Conservation (phyloP, 2,888 invertebrate species). For the Chaetogeoica ovagalla region DNA sequence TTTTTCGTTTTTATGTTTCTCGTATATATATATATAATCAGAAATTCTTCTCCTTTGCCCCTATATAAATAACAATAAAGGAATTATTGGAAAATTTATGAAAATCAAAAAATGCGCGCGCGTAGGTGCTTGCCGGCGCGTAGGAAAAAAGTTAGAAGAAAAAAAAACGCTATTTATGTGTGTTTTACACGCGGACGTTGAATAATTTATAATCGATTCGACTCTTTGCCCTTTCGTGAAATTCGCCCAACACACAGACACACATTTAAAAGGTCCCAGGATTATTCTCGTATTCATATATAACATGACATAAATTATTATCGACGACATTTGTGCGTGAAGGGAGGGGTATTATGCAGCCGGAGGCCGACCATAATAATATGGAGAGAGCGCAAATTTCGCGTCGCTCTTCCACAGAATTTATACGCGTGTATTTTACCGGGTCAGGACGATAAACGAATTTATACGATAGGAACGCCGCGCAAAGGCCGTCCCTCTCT, state of each 20-base stretch:
- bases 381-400: conserved; percentile 11
- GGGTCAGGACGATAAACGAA: conserved; percentile 37
- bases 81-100: too few relatives aligned
- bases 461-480: conserved; percentile 4
- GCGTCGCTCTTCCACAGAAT: not conserved
- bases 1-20: too few relatives aligned
- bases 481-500: not conserved
- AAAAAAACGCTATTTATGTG: too few relatives aligned
- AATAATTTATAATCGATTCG: conserved; percentile 14
- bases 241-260: conserved; percentile 12
- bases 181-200: too few relatives aligned
- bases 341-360: too few relatives aligned
- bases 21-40: too few relatives aligned
- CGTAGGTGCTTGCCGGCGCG: too few relatives aligned
- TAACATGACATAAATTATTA: conserved; percentile 41
- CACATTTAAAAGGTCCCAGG: conserved; percentile 23
- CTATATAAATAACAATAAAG: too few relatives aligned
- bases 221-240: conserved; percentile 7
- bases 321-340: not conserved
- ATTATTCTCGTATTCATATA: not conserved
- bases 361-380: too few relatives aligned
- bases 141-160: too few relatives aligned
- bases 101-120: too few relatives aligned
- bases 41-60: too few relatives aligned
- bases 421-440: not conserved